Evolutionary conservation across 2,797 vertebrate genomes (phyloP), one percentile per base, ranked within the genome.

Genomic region (Menidia menidia): DNA sequence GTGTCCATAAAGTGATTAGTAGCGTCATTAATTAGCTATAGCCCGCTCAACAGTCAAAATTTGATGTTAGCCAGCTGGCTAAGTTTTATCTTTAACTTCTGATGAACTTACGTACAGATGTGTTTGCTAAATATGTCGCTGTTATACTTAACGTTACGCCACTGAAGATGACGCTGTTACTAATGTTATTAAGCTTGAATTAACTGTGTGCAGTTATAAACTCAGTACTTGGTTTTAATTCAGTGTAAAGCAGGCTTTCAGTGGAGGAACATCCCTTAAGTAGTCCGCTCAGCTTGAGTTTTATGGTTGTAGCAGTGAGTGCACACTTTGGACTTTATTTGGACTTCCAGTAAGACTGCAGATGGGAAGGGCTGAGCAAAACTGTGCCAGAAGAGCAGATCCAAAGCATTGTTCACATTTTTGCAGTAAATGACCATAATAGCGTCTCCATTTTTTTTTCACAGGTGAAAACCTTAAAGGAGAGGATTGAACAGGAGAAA

Each of bases 381-480:
- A 9, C 39, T 14, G 4, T 68, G 41, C 14, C 15, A 35, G 5
- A 9, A 44, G 35, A 18, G 7, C 30, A 30, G 8, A 16, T 18
- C 33, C 19, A n/a, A 25, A 32, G 45, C 6, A 32, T 5, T 15
- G 25, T 32, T 18, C 33, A 12, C 30, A 2, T 13, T 33, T 12
- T 9, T 13, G 42, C 12, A 53, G 31, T 32, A 15, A 53, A 4
- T 48, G 15, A 18, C 13, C 58, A 12, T 44, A 30, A 59, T 56
- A 31, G 9, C 42, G 18, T 18, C 35, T 14, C 1, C 0, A 7
- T 68, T 33, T 68, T 33, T 10, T 8, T 58, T 75, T 43, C 60
- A n/a, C 81, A 98, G 96, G 97, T 98, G 73, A 98, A 96, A 83
- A 94, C 95, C 4, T 89, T 98, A 85, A 99, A 98, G 85, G 96